Conservation (phyloP, 2,113 vertebrate genomes). For the Scomber colias region DNA sequence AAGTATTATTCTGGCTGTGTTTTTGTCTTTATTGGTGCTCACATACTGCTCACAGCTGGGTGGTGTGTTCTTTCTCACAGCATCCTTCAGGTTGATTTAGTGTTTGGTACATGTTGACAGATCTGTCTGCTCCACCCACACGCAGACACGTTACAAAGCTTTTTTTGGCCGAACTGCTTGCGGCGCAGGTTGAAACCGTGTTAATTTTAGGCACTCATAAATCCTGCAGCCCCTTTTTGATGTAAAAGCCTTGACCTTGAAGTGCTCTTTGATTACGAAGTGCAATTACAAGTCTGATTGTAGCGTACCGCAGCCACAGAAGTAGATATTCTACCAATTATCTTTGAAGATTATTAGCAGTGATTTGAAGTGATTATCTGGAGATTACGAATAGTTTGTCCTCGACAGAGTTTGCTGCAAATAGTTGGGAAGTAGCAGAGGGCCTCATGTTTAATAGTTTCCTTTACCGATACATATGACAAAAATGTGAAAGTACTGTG, state of each 20-base stretch:
- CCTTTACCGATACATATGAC: neutral
- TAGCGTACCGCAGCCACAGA: neutral
- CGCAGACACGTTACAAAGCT: conserved; percentile 12
- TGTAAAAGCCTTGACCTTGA: conserved; percentile 46
- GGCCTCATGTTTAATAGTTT: conserved; percentile 7
- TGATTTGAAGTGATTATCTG: conserved; percentile 50
- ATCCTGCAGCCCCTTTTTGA: conserved; percentile 20
- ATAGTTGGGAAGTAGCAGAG: conserved; percentile 17
- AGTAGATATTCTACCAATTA: conserved; percentile 1
- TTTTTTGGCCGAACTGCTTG: conserved; percentile 19
- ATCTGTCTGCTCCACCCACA: conserved; percentile 46
- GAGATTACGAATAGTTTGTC: conserved; percentile 32
- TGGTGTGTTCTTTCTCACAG: conserved; percentile 10
- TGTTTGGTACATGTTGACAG: conserved; percentile 42
- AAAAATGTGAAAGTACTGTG: neutral
- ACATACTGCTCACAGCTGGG: conserved; percentile 10
- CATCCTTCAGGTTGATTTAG: conserved; percentile 50
- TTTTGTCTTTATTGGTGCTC: conserved; percentile 16
- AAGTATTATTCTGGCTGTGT: neutral
- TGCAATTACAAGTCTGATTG: conserved; percentile 50
- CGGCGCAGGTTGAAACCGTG: conserved; percentile 13
- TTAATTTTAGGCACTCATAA: conserved; percentile 19
- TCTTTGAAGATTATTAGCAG: conserved; percentile 30
- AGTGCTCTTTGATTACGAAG: conserved; percentile 37
- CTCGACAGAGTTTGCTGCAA: conserved; percentile 14